phyloP scores from a whole-genome alignment of 1,140 invertebrate genomes.

The Propsilocerus akamusi region DNA sequence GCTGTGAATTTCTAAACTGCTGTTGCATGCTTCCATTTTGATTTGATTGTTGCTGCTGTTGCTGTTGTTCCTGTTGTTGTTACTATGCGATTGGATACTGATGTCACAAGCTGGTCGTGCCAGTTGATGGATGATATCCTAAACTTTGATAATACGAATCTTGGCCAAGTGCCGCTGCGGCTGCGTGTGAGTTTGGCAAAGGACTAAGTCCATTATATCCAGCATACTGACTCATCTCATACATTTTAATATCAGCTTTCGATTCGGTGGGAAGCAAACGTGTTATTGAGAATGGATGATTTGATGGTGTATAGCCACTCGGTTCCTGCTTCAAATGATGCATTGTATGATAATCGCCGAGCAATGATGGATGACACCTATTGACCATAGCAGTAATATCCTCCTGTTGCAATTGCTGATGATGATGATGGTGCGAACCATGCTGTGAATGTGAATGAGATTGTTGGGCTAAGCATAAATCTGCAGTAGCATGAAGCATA shows the following conservation, averaged over 20 bases:
- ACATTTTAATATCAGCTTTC: constrained; percentile 68
- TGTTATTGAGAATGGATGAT: constrained; percentile 86
- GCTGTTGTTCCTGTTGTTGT: constrained; percentile 15
- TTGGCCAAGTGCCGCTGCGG: constrained; percentile 33
- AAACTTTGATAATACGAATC: constrained; percentile 66
- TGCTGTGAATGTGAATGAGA: constrained; percentile 25
- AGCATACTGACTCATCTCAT: constrained; percentile 49
- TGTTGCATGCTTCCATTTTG: constrained; percentile 17
- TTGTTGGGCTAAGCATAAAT: constrained; percentile 24
- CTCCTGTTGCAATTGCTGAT: constrained; percentile 33
- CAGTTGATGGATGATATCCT: constrained; percentile 48
- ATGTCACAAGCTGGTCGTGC: constrained; percentile 49
- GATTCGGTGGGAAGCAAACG: constrained; percentile 69
- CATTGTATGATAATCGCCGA: constrained; percentile 34
- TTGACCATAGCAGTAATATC: constrained; percentile 45
- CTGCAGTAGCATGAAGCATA: constrained; percentile 29
- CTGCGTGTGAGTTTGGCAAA: constrained; percentile 37
- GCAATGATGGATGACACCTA: constrained; percentile 34
- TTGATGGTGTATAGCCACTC: constrained; percentile 54
- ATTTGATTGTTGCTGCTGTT: constrained; percentile 9
- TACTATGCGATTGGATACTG: constrained; percentile 48
- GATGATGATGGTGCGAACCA: constrained; percentile 24
- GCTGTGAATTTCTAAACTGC: constrained; percentile 11
- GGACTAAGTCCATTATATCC: constrained; percentile 40
- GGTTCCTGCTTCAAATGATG: constrained; percentile 61